phyloP scores from a whole-genome alignment of 64 coral and sea anemone species.

The Actinia tenebrosa region DNA sequence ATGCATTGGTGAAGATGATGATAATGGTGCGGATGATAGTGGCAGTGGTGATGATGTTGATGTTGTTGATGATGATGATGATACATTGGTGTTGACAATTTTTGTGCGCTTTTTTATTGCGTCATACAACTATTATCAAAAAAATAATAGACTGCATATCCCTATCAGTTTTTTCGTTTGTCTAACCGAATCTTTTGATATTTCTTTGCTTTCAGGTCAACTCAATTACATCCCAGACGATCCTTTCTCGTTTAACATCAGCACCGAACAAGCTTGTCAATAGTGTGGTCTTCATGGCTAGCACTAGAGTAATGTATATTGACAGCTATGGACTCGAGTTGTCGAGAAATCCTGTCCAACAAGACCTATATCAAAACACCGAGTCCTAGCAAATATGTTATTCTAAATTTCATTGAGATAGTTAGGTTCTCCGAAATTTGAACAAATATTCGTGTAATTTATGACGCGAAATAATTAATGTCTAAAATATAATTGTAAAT shows the following conservation, averaged over 20 bases:
- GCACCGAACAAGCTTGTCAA: not conserved
- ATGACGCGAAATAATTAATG: not conserved
- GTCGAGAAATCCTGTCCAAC: not conserved
- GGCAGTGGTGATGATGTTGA: no score
- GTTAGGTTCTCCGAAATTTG: not conserved
- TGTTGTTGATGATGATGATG: not conserved
- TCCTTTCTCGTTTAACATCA: conserved; percentile 61
- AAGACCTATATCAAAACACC: not conserved
- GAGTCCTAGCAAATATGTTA: no score
- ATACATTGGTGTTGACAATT: not conserved
- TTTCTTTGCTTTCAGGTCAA: conserved; percentile 57
- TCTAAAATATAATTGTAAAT: not conserved
- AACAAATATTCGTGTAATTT: not conserved
- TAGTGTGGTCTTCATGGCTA: not conserved
- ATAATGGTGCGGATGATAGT: not conserved
- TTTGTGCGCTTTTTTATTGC: no score
- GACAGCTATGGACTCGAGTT: not conserved
- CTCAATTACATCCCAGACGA: conserved; percentile 66
- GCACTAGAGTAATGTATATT: not conserved
- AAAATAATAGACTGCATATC: no score
- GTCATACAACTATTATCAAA: no score
- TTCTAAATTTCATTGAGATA: no score
- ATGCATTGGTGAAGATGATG: not conserved
- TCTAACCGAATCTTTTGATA: not conserved
- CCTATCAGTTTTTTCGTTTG: not conserved